These are phyloP conservation scores for Dryobotodes eremita DNA, from an alignment of 2,888 invertebrate genomes.

Conservation along the genomic window DNA sequence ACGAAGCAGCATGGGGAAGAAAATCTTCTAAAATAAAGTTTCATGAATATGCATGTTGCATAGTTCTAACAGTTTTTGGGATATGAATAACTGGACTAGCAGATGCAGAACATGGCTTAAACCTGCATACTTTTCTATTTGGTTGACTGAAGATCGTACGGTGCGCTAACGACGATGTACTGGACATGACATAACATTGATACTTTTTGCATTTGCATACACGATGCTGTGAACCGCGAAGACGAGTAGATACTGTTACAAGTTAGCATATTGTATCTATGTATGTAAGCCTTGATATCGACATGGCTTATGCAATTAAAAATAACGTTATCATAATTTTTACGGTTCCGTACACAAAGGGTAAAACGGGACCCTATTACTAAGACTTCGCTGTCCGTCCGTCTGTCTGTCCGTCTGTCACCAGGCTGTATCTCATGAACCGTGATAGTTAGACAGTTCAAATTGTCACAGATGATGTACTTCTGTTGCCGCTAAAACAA, in stretches of 20 bases:
- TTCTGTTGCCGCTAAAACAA: no score
- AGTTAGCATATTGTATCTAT: background rate
- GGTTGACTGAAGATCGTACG: slow-evolving; percentile 7
- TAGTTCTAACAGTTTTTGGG: background rate
- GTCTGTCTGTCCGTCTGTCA: no score
- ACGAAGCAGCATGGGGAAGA: background rate
- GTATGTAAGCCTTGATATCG: background rate
- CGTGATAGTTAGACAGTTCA: no score
- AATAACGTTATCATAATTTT: background rate
- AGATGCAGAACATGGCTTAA: background rate
- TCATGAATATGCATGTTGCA: background rate
- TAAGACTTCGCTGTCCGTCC: no score
- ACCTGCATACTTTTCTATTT: background rate
- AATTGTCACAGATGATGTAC: no score
- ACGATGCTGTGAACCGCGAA: slow-evolving; percentile 7
- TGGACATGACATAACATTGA: slow-evolving; percentile 31
- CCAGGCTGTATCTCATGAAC: no score
- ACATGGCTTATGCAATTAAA: background rate
- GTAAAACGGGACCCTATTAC: no score
- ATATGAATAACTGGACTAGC: background rate
- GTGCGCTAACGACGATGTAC: slow-evolving; percentile 7
- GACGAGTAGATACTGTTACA: background rate
- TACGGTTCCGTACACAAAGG: no score
- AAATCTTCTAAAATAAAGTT: background rate
- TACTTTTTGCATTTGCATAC: slow-evolving; percentile 24